These are phyloP conservation scores for Fratercula arctica DNA, from an alignment of 2,797 vertebrate species.

Conservation along the genomic window DNA sequence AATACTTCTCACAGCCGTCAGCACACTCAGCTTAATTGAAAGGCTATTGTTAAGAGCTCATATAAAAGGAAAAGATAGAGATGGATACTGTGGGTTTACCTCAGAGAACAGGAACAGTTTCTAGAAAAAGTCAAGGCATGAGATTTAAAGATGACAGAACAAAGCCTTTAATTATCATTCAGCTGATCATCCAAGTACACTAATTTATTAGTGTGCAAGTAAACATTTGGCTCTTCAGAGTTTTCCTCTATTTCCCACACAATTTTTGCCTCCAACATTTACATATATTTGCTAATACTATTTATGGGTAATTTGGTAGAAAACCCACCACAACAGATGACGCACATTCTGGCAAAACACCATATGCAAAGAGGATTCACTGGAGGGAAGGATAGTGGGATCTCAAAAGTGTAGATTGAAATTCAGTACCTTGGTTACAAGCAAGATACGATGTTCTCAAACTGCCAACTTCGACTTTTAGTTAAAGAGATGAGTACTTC, in stretches of 20 bases:
- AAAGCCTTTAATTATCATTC: background rate
- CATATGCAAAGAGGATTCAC: rapidly evolving
- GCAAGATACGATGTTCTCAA: background rate
- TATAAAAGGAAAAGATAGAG: background rate
- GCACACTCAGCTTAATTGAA: background rate
- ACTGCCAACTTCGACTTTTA: background rate
- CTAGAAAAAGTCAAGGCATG: background rate
- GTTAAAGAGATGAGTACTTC: background rate
- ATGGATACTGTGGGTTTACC: background rate
- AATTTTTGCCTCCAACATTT: background rate
- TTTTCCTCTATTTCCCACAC: background rate
- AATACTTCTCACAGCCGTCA: background rate
- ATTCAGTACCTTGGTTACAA: background rate
- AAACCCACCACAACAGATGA: background rate
- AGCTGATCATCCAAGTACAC: background rate
- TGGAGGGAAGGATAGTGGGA: background rate
- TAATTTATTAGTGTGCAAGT: background rate
- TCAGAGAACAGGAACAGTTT: background rate
- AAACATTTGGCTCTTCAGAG: background rate
- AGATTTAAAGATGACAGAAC: background rate
- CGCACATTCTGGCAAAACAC: background rate
- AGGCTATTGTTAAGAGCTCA: background rate
- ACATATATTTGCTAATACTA: background rate
- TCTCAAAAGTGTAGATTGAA: background rate
- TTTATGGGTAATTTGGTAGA: background rate